A percentile compares a stretch with the other conserved stretches of the same genome.
phyloP scores from a whole-genome alignment of 2,113 vertebrate genomes.

The Anas platyrhynchos region DNA sequence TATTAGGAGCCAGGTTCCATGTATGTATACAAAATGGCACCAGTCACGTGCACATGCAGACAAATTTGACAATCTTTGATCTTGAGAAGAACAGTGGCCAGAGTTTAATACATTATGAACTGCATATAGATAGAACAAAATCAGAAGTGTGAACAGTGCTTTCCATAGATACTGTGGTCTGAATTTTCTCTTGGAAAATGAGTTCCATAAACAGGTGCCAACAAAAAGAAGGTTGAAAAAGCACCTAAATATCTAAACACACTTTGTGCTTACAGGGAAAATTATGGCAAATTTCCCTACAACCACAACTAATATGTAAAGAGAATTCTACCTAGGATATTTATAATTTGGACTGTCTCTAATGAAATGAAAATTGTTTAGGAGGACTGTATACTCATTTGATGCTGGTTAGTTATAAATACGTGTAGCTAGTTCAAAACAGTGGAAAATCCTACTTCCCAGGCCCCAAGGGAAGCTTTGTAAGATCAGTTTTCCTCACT shows the following conservation, averaged over 20 bases:
- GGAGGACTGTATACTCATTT: neutral
- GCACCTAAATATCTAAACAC: neutral
- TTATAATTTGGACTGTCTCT: neutral
- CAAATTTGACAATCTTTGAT: neutral
- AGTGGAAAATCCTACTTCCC: neutral
- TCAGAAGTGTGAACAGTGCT: neutral
- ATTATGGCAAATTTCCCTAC: neutral
- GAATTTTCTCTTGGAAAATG: neutral
- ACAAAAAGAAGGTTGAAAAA: neutral
- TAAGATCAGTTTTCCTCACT: neutral
- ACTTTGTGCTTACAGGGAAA: neutral
- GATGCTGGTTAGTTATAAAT: neutral
- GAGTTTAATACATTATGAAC: neutral
- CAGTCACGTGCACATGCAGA: neutral
- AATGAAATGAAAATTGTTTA: neutral
- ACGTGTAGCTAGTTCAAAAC: neutral
- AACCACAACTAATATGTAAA: neutral
- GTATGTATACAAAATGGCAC: constrained; percentile 5
- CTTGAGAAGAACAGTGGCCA: neutral
- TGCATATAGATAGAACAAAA: neutral
- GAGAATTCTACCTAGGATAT: neutral
- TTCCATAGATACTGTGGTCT: neutral
- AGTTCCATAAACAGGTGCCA: neutral
- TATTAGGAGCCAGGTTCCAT: neutral
- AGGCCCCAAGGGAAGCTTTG: neutral